These are phyloP conservation scores for Propithecus deckenii DNA, from an alignment of 2,797 vertebrate genomes.

Conservation along the genomic window DNA sequence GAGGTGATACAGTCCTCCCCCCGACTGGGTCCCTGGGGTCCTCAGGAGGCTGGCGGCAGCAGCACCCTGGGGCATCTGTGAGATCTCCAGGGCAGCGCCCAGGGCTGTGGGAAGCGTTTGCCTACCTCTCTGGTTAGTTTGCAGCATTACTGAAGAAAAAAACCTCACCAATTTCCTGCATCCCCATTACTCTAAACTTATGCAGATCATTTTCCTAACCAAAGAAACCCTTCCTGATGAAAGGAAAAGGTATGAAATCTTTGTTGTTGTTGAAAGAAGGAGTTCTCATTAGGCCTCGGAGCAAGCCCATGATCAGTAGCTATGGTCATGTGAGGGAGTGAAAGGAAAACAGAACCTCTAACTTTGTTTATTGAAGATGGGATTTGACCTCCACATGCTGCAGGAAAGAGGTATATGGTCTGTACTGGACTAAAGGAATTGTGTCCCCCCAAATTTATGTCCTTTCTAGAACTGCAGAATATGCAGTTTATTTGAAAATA, in stretches of 20 bases:
- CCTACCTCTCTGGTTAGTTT: not conserved
- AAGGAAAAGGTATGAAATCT: not conserved
- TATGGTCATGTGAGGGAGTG: accelerated
- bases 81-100: accelerated
- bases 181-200: not conserved
- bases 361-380: accelerated
- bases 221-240: not conserved
- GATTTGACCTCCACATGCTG: too few relatives aligned
- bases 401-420: not conserved
- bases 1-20: too few relatives aligned
- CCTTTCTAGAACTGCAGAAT: not conserved
- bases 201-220: not conserved
- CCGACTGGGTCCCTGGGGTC: too few relatives aligned
- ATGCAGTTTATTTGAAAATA: not conserved
- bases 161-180: not conserved
- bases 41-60: not conserved
- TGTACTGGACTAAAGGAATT: not conserved
- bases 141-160: not conserved
- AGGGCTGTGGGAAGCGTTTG: not conserved
- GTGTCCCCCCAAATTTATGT: not conserved
- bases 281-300: not conserved
- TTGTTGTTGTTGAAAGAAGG: too few relatives aligned
- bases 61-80: not conserved
- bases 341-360: not conserved
- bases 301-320: not conserved